These are phyloP conservation scores for Mus musculus DNA, from an alignment of 2,113 vertebrate species.

Conservation along the genomic window DNA sequence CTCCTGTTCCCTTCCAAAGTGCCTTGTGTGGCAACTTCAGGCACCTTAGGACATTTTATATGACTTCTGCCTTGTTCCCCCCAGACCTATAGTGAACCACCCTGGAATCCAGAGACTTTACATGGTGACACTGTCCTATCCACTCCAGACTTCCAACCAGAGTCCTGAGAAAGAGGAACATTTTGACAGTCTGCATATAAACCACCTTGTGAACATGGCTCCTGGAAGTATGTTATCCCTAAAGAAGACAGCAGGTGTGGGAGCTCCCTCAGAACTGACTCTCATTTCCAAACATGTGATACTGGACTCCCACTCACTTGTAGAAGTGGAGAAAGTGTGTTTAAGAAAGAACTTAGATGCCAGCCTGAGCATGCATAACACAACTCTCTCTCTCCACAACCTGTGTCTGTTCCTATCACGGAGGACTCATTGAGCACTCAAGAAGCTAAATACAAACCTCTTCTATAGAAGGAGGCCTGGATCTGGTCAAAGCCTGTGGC, in stretches of 20 bases:
- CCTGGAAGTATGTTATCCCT: background rate
- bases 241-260: background rate
- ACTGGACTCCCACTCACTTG: background rate
- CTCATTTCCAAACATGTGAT: background rate
- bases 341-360: background rate
- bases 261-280: background rate
- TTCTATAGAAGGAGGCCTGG: background rate
- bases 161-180: background rate
- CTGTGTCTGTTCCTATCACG: background rate
- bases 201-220: background rate
- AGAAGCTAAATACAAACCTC: background rate
- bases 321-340: background rate
- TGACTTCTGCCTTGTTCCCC: background rate
- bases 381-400: background rate
- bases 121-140: background rate
- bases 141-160: background rate
- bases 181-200: background rate
- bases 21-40: rapidly evolving
- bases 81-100: background rate
- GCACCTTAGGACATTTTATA: rapidly evolving
- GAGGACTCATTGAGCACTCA: background rate
- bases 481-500: background rate
- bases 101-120: too few species aligned
- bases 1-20: background rate
- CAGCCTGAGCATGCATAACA: background rate